These are phyloP conservation scores for Pollenia angustigena DNA, from an alignment of 2,888 invertebrate species.

Conservation along the genomic window DNA sequence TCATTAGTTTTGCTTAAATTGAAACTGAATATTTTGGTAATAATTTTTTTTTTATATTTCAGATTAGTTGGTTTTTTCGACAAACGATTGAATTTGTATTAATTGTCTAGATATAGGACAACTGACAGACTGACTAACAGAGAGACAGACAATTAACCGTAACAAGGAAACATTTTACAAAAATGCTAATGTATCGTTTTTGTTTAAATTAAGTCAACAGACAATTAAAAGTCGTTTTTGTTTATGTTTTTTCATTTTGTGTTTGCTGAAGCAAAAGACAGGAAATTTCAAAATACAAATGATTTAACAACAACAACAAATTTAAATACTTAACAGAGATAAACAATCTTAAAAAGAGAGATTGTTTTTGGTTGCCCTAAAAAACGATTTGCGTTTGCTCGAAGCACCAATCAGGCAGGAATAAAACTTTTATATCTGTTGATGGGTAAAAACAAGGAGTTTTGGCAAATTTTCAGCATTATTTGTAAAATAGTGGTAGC, in stretches of 20 bases:
- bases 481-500: too few relatives aligned
- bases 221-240: constrained; percentile 53
- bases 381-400: too few relatives aligned
- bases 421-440: too few relatives aligned
- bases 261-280: constrained; percentile 6
- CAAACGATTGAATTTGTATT: constrained; percentile 3
- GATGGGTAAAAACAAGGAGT: too few relatives aligned
- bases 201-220: constrained; percentile 54
- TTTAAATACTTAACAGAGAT: constrained; percentile 19
- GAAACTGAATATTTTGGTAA: constrained; percentile 11
- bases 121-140: constrained; percentile 12
- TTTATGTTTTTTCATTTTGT: constrained; percentile 3
- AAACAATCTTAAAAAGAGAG: neutral
- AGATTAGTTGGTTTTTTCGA: neutral
- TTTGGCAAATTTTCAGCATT: too few relatives aligned
- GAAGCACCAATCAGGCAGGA: too few relatives aligned
- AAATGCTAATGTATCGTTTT: constrained; percentile 64
- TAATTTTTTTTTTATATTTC: neutral
- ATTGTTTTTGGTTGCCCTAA: neutral
- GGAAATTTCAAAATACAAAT: constrained; percentile 42
- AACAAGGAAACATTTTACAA: constrained; percentile 60
- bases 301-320: neutral
- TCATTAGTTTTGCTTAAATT: constrained; percentile 1
- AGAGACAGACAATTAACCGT: constrained; percentile 23
- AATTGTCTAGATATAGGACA: neutral